Conservation (phyloP, 2,888 invertebrate species). For the Lordiphosa andalusiaca region DNA sequence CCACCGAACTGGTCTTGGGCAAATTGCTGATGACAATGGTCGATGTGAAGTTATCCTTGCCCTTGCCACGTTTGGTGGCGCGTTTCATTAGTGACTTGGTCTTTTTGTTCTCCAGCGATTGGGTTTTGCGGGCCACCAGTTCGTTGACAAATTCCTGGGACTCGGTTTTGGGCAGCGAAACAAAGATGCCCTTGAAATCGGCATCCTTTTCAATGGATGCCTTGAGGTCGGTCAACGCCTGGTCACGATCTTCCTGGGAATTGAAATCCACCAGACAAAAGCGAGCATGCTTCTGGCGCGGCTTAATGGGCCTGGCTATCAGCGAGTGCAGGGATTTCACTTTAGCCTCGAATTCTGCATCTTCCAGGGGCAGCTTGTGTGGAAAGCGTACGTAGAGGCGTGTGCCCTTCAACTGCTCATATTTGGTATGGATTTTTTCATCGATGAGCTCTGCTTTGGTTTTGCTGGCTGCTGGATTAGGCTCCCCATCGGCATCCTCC, state of each 20-base stretch:
- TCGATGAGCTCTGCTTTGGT: slow-evolving; percentile 44
- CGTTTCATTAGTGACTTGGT: slow-evolving; percentile 62
- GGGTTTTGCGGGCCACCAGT: slow-evolving; percentile 63
- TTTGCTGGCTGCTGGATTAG: neutral
- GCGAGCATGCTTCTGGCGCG: slow-evolving; percentile 76
- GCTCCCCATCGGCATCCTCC: slow-evolving; percentile 21
- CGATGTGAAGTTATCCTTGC: slow-evolving; percentile 61
- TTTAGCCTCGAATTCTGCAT: slow-evolving; percentile 58
- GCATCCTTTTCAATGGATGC: slow-evolving; percentile 38
- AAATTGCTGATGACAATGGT: slow-evolving; percentile 72
- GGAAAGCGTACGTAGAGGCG: slow-evolving; percentile 75
- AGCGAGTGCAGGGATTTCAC: slow-evolving; percentile 61
- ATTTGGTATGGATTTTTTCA: slow-evolving; percentile 55
- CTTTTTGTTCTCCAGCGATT: slow-evolving; percentile 61
- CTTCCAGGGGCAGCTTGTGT: slow-evolving; percentile 62
- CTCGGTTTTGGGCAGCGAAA: slow-evolving; percentile 72
- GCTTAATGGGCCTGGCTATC: slow-evolving; percentile 61
- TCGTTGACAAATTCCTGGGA: slow-evolving; percentile 64
- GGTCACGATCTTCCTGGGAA: slow-evolving; percentile 65
- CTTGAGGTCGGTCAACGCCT: slow-evolving; percentile 46
- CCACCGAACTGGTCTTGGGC: slow-evolving; percentile 64
- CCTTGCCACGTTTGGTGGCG: slow-evolving; percentile 44
- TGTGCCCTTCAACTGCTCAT: slow-evolving; percentile 65
- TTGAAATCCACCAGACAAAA: slow-evolving; percentile 76
- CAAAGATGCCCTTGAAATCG: slow-evolving; percentile 53